These are phyloP conservation scores for Calameuta pallipes DNA, from an alignment of 2,888 invertebrate species.

Conservation along the genomic window DNA sequence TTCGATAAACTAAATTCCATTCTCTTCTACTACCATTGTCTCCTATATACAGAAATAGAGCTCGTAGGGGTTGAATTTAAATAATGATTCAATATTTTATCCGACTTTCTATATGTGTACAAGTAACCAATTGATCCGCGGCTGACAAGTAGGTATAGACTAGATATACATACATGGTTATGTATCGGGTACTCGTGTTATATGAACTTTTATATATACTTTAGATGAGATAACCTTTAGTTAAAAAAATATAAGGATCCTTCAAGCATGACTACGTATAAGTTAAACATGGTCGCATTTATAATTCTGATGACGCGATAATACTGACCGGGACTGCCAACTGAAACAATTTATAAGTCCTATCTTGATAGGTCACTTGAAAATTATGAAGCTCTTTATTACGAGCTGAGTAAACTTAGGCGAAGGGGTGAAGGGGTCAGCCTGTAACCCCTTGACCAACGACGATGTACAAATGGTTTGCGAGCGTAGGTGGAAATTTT, in stretches of 20 bases:
- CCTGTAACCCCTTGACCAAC: slow-evolving; percentile 11
- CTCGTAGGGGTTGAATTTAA: no score
- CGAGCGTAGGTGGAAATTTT: no score
- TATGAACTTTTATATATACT: no score
- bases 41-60: no score
- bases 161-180: no score
- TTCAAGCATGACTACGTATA: slow-evolving; percentile 16
- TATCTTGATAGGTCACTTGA: slow-evolving; percentile 54
- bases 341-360: slow-evolving; percentile 56
- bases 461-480: no score
- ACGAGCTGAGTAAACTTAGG: slow-evolving; percentile 23
- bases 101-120: no score
- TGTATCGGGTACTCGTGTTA: no score
- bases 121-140: no score
- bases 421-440: neutral
- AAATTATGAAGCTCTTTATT: slow-evolving; percentile 56
- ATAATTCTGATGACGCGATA: slow-evolving; percentile 57
- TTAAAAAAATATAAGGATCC: neutral
- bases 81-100: no score
- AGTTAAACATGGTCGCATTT: slow-evolving; percentile 32
- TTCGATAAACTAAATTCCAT: slow-evolving; percentile 2
- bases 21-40: neutral
- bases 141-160: no score
- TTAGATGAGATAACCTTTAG: no score
- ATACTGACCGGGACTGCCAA: slow-evolving; percentile 49